Evolutionary conservation across 2,797 vertebrate species (phyloP), one percentile per base, ranked within the genome.

Genomic region (Gadopsis marmoratus): DNA sequence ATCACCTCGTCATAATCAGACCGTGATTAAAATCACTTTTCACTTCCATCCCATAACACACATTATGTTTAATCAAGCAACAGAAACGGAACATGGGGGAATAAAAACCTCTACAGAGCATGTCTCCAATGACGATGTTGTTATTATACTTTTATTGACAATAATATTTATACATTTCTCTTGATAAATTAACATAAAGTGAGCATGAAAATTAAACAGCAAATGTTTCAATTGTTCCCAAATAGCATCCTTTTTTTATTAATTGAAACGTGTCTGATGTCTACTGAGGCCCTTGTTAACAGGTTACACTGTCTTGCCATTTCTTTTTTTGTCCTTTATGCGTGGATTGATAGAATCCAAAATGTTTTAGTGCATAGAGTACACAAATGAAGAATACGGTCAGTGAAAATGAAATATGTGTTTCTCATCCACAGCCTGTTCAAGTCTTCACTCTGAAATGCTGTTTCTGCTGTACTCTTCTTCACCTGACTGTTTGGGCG

Each of bases 61-160:
- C 65, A 26, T 12, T 33, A 50, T 73, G 45, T 80, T 81, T 87
- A 73, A 77, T 79, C 65, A 72, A 67, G 31, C 33, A 75, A 61
- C 14, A 83, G 48, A 26, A 81, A 74, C 13, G 29, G 19, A 37
- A 66, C 26, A 59, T 1, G 1, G 13, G 41, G 16, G 16, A 29
- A 53, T 16, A 26, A 43, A 29, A 45, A 1, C 6, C 7, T 33
- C 7, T 43, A 76, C n/a, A 53, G 16, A 14, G 7, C 29, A 60
- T 1, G 1, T 9, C 33, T 23, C 14, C 56, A 48, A 58, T 0
- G 8, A 51, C 17, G 64, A 16, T 51, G 16, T 37, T 84, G 8
- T 76, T 33, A 41, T 74, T 71, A 68, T 75, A 82, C 7, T 81
- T 94, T 93, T 88, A 92, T 88, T 92, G 78, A 78, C 80, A 89